Conservation (phyloP, 2,888 invertebrate genomes). For the Agonopterix arenella region DNA sequence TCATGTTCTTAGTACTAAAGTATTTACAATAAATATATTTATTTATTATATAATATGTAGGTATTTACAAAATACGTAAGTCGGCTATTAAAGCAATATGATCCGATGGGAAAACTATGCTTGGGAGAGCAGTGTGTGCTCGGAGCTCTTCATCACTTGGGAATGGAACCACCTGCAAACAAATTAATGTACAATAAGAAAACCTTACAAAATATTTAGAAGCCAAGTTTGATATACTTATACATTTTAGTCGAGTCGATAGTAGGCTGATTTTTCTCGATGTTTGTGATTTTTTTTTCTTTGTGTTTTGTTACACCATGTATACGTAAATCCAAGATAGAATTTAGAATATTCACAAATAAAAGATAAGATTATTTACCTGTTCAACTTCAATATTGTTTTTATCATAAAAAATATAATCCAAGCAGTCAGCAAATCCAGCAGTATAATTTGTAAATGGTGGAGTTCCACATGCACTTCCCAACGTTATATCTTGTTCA, state of each 20-base stretch:
- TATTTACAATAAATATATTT: constrained; percentile 13
- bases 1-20: too few species aligned
- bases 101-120: constrained; percentile 94
- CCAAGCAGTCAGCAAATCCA: constrained; percentile 90
- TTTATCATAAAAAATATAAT: constrained; percentile 92
- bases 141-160: constrained; percentile 87
- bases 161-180: constrained; percentile 83
- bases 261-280: too few species aligned
- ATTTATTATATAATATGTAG: too few species aligned
- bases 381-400: constrained; percentile 79
- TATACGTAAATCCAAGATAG: too few species aligned
- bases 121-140: constrained; percentile 88
- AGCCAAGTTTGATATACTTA: too few species aligned
- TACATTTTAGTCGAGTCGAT: too few species aligned
- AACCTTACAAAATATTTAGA: too few species aligned
- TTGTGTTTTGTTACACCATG: too few species aligned
- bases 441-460: constrained; percentile 90
- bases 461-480: constrained; percentile 90
- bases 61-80: constrained; percentile 66
- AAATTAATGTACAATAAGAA: neutral
- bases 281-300: too few species aligned
- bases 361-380: too few species aligned
- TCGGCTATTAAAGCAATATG: constrained; percentile 94
- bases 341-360: neutral
- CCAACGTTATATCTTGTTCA: constrained; percentile 79